Evolutionary conservation across 2,113 vertebrate species (phyloP).

Genomic region (Calidris pygmaea): DNA sequence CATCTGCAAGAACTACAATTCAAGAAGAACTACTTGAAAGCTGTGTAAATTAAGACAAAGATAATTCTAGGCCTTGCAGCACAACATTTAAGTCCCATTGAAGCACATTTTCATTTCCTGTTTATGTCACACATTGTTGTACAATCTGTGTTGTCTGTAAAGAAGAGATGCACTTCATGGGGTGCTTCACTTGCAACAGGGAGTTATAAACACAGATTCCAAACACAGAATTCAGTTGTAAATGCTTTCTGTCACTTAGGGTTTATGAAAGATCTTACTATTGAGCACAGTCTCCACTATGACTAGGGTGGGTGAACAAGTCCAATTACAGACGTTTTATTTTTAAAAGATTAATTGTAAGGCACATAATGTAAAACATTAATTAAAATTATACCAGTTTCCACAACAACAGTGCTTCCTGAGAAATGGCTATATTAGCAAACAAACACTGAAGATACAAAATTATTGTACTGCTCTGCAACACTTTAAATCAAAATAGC

Average conservation of each 20-base stretch:
- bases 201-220: background rate
- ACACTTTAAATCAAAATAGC: background rate
- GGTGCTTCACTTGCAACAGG: background rate
- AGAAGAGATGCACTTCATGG: background rate
- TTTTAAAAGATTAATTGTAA: conserved; percentile 6
- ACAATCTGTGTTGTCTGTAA: background rate
- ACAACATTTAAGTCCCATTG: background rate
- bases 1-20: background rate
- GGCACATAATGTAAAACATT: background rate
- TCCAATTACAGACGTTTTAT: background rate
- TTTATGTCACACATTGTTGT: background rate
- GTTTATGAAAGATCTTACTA: background rate
- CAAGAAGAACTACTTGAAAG: background rate
- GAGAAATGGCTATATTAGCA: background rate
- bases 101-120: background rate
- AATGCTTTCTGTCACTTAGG: background rate
- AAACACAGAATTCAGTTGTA: background rate
- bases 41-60: background rate
- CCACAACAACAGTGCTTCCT: background rate
- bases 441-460: background rate
- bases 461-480: background rate
- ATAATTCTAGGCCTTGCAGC: background rate
- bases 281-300: background rate
- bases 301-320: background rate
- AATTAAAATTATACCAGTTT: background rate